These are phyloP conservation scores for Norana najaformis DNA, from an alignment of 2,888 invertebrate species.

Conservation along the genomic window DNA sequence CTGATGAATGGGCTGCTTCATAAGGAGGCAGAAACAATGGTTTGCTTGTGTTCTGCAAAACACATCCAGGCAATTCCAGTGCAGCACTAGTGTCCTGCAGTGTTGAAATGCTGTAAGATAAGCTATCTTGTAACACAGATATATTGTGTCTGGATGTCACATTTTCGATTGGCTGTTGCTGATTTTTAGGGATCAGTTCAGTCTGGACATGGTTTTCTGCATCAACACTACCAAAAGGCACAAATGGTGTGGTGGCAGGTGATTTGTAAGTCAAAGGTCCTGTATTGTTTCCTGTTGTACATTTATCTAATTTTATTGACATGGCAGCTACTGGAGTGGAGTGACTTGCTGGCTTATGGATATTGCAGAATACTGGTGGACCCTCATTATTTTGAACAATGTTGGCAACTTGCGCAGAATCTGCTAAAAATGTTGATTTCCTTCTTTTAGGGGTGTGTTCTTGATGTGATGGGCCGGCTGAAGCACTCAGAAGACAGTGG, in stretches of 20 bases:
- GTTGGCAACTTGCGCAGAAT: background rate
- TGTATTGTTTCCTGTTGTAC: background rate
- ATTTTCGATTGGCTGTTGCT: background rate
- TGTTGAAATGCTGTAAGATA: background rate
- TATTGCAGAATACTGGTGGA: background rate
- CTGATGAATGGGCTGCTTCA: background rate
- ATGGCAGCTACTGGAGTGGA: too few relatives aligned
- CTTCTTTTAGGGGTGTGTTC: background rate
- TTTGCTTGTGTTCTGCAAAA: background rate
- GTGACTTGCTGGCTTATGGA: too few relatives aligned
- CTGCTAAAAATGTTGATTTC: background rate
- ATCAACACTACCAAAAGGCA: background rate
- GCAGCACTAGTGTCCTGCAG: background rate
- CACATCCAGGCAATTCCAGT: background rate
- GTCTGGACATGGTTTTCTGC: background rate
- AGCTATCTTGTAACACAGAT: background rate
- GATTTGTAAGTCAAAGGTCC: background rate
- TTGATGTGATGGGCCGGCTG: background rate
- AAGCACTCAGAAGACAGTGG: background rate
- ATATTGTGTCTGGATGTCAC: background rate
- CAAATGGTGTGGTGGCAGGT: background rate
- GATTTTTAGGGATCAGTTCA: conserved; percentile 5
- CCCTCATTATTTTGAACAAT: background rate
- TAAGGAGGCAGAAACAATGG: background rate
- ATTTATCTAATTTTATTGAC: background rate